Base-by-base conservation (phyloP, 64 coral and sea anemone genomes). In the Porites australiensis region DNA sequence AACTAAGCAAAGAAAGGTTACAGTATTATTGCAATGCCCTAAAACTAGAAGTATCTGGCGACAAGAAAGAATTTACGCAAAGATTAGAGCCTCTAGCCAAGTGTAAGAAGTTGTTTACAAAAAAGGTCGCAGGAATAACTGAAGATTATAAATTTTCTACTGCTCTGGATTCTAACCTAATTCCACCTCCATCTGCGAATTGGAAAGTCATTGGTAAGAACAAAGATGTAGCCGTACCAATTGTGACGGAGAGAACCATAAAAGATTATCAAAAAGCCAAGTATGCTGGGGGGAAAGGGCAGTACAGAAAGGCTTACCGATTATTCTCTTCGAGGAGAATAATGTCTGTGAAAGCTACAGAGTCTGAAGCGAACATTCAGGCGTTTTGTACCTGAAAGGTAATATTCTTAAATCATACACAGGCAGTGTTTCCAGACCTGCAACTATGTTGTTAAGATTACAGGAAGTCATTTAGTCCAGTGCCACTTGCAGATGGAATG, bases 361-460 rank as follows among this genome's bases (percentile, higher is more conserved):
- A 91, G 23, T 69, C 50, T 74, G n/a, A n/a, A 92, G 15, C 89
- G 72, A 94, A 49, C 16, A 57, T 94, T 79, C 87, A 45, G 47
- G 79, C 27, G 78, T 50, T 71, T 69, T 75, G 55, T 89, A 83
- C 18, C 58, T 88, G n/a, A 94, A 68, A 94, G 92, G 77, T 76
- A 94, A 54, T 67, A 89, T 94, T 89, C 70, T 94, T 13, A 94
- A 94, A n/a, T 94, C 93, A 44, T 94, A 89, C 66, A 94, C 87
- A 77, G 93, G 93, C 83, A 88, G 78, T 92, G 4, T 50, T 92
- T n/a, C n/a, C n/a, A n/a, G n/a, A n/a, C n/a, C n/a, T n/a, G n/a
- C n/a, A n/a, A n/a, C n/a, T n/a, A n/a, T n/a, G n/a, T n/a, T n/a
- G n/a, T 64, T 64, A 11, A 64, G 61, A 64, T 11, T 64, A 64